Base-by-base conservation (phyloP, 92 coral and sea anemone genomes). In the Epizoanthus rinbou region DNA sequence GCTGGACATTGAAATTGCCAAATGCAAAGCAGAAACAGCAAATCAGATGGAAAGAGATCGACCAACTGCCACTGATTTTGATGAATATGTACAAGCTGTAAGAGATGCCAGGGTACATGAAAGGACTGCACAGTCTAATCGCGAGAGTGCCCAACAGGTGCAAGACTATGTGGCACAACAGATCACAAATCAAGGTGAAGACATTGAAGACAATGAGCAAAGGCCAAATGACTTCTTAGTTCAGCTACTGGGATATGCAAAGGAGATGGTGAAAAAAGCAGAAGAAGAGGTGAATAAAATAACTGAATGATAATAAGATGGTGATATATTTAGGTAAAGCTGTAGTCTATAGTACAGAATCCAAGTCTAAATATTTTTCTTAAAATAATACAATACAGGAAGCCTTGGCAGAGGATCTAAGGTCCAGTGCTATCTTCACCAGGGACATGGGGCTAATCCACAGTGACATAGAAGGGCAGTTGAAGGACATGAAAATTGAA, bases 81-180 rank as follows among this genome's bases (percentile, higher is more conserved):
- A 73, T 43, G n/a, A 0, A 21, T 73, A 73, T 50, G 57, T 73
- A 43, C 58, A 73, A 73, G 53, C 33, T 73, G 76, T 73, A n/a
- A 41, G 76, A 41, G 57, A 73, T 43, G 60, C 76, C 60, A 73
- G 76, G 14, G 35, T 21, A 23, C 76, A 73, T 9, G 76, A 73
- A 73, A 43, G 76, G 57, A 60, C 53, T 6, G 76, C 76, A 73
- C 13, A 50, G 57, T 73, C 76, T 2, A 43, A 72, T 59, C 62
- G 62, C 14, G 25, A 47, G 25, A 72, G 76, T 72, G 76, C 76
- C 52, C 76, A 72, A 58, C 56, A 50, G 54, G 59, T 72, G 50
- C 76, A 72, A 21, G 76, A 72, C 22, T 73, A 73, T 45, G 58
- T 73, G 37, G 39, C 76, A 3, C 76, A 73, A 52, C 76, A 73